Percentiles rank a stretch among this genome's conserved stretches.
phyloP scores from a whole-genome alignment of 2,113 vertebrate genomes.

The Sciurus niger region DNA sequence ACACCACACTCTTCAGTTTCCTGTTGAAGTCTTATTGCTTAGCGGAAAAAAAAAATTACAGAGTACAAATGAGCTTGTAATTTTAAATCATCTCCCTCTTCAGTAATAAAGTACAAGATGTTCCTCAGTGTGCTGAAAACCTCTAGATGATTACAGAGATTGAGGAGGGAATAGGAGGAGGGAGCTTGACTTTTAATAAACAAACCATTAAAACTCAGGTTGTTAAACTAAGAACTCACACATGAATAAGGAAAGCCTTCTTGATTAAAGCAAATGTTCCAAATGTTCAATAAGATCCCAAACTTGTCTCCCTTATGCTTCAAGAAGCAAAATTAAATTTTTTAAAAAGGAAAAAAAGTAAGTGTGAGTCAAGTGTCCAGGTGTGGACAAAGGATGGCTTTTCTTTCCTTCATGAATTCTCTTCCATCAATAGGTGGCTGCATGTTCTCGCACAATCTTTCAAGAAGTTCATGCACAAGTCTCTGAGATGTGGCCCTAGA shows the following conservation, averaged over 20 bases:
- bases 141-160: constrained; percentile 5
- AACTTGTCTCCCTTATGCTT: neutral
- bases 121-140: constrained; percentile 26
- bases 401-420: neutral
- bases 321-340: neutral
- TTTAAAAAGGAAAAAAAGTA: neutral
- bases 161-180: neutral
- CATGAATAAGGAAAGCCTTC: neutral
- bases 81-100: constrained; percentile 43
- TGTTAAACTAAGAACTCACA: neutral
- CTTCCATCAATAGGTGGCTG: no score
- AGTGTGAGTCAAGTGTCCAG: neutral
- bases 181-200: constrained; percentile 34
- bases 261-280: constrained; percentile 12
- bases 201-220: constrained; percentile 41
- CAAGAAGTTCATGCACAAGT: neutral
- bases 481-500: neutral
- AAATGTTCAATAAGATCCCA: constrained; percentile 17
- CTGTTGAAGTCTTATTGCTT: neutral
- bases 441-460: neutral
- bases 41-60: neutral
- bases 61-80: constrained; percentile 12
- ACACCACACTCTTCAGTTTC: neutral
- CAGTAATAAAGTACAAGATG: constrained; percentile 54
- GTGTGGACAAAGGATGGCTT: neutral